Percentiles rank a stretch among this genome's conserved stretches.
These are phyloP conservation scores for Drosophila orena DNA, from an alignment of 1,140 invertebrate genomes.

Conservation along the genomic window DNA sequence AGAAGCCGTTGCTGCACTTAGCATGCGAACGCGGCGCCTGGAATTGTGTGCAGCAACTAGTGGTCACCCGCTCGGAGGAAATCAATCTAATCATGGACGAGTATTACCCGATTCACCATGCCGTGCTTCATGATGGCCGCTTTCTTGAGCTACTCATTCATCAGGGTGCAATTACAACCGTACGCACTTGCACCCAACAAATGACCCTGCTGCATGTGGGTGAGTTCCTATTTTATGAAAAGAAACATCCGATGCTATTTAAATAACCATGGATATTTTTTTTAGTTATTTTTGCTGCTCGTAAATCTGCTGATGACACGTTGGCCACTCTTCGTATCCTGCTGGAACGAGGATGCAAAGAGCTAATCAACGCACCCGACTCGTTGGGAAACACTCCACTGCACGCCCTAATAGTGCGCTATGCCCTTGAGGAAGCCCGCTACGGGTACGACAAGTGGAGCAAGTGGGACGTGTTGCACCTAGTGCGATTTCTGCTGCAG, in stretches of 20 bases:
- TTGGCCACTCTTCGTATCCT: conserved; percentile 88
- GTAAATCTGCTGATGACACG: conserved; percentile 90
- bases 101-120: conserved; percentile 91
- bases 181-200: conserved; percentile 90
- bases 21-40: conserved; percentile 90
- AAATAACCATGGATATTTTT: background rate
- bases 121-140: conserved; percentile 88
- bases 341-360: conserved; percentile 89
- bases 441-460: conserved; percentile 90
- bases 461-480: conserved; percentile 90
- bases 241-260: background rate
- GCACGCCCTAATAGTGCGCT: conserved; percentile 89
- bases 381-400: conserved; percentile 88
- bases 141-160: conserved; percentile 89
- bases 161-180: conserved; percentile 88
- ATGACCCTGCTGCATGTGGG: conserved; percentile 90
- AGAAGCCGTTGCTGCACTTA: conserved; percentile 88
- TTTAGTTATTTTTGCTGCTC: conserved; percentile 87
- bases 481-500: conserved; percentile 88
- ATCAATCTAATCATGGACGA: conserved; percentile 91
- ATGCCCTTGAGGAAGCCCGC: conserved; percentile 89
- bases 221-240: conserved; percentile 51
- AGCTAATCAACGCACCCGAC: conserved; percentile 90
- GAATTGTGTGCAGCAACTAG: conserved; percentile 89
- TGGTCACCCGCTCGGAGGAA: conserved; percentile 88